Conservation (phyloP, 2,113 vertebrate species). For the Spermophilus dauricus region DNA sequence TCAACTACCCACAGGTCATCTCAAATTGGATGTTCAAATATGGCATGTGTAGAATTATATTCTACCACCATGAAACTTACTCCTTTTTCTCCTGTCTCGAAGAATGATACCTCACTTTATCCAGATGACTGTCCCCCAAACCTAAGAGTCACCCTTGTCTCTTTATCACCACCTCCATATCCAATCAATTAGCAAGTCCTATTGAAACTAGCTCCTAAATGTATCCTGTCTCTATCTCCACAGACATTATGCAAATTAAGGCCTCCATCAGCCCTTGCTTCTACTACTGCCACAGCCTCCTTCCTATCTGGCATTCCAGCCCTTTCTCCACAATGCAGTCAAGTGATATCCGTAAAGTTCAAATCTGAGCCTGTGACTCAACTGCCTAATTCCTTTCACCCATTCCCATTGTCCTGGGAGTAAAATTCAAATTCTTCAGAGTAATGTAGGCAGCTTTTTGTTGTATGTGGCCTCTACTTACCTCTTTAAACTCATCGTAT, state of each 20-base stretch:
- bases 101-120: background rate
- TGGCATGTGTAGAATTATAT: background rate
- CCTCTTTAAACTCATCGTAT: background rate
- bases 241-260: background rate
- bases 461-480: background rate
- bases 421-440: conserved; percentile 17
- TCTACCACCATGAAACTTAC: background rate
- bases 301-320: background rate
- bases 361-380: background rate
- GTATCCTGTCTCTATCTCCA: background rate
- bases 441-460: background rate
- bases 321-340: background rate
- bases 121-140: background rate
- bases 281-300: background rate
- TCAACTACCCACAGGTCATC: background rate
- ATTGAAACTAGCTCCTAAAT: background rate
- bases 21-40: background rate
- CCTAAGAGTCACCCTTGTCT: background rate
- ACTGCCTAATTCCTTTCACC: background rate
- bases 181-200: background rate
- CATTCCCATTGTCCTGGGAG: background rate
- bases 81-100: background rate
- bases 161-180: background rate
- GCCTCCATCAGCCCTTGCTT: background rate
- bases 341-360: background rate